Evolutionary conservation across 2,113 vertebrate genomes (phyloP), one percentile per base, ranked within the genome.

Genomic region (Dendropsophus ebraccatus): DNA sequence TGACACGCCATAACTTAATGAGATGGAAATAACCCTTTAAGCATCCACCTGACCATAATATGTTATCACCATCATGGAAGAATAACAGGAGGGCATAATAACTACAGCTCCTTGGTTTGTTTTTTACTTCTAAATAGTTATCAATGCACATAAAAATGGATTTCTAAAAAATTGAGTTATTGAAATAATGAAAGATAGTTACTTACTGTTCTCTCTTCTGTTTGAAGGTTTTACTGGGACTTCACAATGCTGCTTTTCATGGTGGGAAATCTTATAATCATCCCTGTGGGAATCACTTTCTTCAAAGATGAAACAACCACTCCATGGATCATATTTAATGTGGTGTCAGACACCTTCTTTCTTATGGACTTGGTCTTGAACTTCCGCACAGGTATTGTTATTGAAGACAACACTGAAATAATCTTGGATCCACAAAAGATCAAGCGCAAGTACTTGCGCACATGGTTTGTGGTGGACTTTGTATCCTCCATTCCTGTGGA

Each of bases 241-340:
- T 98, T 99, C 93, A 96, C 96, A 0, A 99, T 99, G 98, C 92
- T 99, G 81, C 96, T 99, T 84, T 99, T 99, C 90, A 99, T 99
- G 98, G 98, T 99, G 85, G 98, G 98, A 21, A 99, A 99, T 91
- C 94, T 99, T 82, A 99, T 99, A 92, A 98, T 99, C 93, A 99
- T 99, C 84, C 98, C 98, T 0, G 98, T 99, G 88, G 98, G 98
- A 90, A 99, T 99, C 95, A 99, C 98, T 84, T 99, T 99, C 94
- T 99, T 99, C 90, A 99, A 99, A 90, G 98, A 99, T 0, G 98
- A 99, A 94, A 99, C 97, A 90, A 97, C 98, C 0, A 95, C 97
- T 0, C 97, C 98, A 4, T 99, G 98, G 98, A 99, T 99, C 60
- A 95, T 99, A 87, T 99, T 99, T 95, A 99, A 99, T 0, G 97